phyloP scores from a whole-genome alignment of 53 echinoderm and acorn worm genomes.

The Crossaster papposus region DNA sequence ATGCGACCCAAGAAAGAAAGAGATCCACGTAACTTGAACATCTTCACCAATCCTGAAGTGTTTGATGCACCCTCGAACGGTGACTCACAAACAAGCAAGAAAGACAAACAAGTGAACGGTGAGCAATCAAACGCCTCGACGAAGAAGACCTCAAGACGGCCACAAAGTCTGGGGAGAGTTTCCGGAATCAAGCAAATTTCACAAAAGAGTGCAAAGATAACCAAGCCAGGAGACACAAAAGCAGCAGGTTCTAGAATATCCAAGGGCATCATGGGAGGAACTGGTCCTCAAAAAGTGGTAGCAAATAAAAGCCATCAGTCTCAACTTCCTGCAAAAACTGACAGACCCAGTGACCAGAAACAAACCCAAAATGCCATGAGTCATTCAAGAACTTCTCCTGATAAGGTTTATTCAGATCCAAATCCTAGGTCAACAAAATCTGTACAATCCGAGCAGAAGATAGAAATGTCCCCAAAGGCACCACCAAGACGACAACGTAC shows the following conservation, averaged over 20 bases:
- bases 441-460: too few species aligned
- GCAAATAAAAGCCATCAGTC: not conserved
- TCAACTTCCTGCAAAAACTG: not conserved
- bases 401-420: not conserved
- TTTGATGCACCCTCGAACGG: constrained; percentile 8
- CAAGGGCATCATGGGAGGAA: constrained; percentile 21
- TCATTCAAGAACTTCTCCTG: not conserved
- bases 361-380: not conserved
- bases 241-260: constrained; percentile 28
- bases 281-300: not conserved
- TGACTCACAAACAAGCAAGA: not conserved
- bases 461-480: constrained; percentile 22
- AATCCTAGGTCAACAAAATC: not conserved
- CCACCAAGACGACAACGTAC: constrained; percentile 26
- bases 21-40: constrained; percentile 5
- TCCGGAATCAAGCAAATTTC: constrained; percentile 8
- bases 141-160: constrained; percentile 8
- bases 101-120: not conserved
- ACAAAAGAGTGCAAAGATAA: constrained; percentile 12
- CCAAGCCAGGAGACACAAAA: not conserved
- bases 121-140: not conserved
- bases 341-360: not conserved
- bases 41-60: constrained; percentile 23
- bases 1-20: constrained; percentile 27
- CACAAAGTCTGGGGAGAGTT: constrained; percentile 27